A percentile compares a stretch with the other conserved stretches of the same genome.
These are phyloP conservation scores for Eustalomyia histrio DNA, from an alignment of 2,888 invertebrate species.

Conservation along the genomic window DNA sequence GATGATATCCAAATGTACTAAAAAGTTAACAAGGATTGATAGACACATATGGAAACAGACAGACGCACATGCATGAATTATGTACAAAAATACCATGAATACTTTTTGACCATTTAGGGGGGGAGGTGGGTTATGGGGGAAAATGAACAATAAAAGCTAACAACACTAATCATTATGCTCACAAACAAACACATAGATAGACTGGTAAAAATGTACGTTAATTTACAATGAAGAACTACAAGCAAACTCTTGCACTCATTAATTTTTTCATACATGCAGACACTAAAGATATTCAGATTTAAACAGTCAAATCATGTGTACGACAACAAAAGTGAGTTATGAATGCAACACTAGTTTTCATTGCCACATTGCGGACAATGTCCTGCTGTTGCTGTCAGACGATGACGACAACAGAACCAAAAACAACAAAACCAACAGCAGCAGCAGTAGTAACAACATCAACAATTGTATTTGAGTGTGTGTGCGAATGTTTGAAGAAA, in stretches of 20 bases:
- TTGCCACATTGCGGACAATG: conserved; percentile 64
- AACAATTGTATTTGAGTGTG: background rate
- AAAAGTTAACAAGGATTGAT: conserved; percentile 40
- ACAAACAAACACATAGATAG: background rate
- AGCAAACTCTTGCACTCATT: background rate
- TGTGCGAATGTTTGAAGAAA: background rate
- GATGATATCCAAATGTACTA: conserved; percentile 43
- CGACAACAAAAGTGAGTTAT: conserved; percentile 52
- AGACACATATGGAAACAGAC: conserved; percentile 6
- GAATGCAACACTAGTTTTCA: conserved; percentile 53
- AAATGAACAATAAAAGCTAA: conserved; percentile 10
- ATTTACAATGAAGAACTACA: conserved; percentile 9
- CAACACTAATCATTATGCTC: background rate
- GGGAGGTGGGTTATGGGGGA: no score
- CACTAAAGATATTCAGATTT: conserved; percentile 12
- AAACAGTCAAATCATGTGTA: conserved; percentile 58
- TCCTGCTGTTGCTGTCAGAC: conserved; percentile 58
- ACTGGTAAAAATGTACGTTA: background rate
- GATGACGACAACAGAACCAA: conserved; percentile 23
- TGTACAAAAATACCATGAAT: conserved; percentile 5
- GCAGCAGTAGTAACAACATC: background rate
- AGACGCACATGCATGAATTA: background rate
- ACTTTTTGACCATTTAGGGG: background rate
- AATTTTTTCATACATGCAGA: background rate
- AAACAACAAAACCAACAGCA: conserved; percentile 6